Conservation (phyloP, 2,797 vertebrate species). For the Poecile montanus region DNA sequence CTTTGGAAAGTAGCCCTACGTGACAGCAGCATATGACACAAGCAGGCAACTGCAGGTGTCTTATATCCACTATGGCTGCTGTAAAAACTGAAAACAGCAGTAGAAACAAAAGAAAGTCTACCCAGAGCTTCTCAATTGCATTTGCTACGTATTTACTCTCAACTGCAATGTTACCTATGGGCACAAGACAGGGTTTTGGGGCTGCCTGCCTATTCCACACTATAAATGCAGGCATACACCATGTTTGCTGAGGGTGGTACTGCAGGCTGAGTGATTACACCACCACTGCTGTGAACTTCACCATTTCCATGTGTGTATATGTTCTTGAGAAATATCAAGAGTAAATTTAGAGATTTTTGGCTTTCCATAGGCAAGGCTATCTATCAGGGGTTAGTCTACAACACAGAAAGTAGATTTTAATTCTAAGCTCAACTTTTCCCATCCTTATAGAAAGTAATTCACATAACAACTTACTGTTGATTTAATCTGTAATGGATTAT, state of each 20-base stretch:
- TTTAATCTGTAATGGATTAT: conserved; percentile 81
- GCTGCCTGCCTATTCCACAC: neutral
- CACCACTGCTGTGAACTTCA: neutral
- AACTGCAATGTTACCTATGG: neutral
- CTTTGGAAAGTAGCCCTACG: neutral
- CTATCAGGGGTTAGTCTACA: neutral
- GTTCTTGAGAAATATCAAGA: neutral
- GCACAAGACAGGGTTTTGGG: neutral
- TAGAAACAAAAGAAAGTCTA: neutral
- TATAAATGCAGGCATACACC: accelerated
- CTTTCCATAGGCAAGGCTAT: neutral
- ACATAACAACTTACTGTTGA: conserved; percentile 82
- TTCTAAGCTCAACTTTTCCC: neutral
- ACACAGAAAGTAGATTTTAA: neutral
- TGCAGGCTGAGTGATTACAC: neutral
- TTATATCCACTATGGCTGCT: neutral
- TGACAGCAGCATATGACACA: neutral
- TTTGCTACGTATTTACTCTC: neutral
- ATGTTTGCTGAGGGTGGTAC: neutral
- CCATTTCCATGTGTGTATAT: accelerated
- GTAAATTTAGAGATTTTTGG: neutral
- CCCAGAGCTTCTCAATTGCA: neutral
- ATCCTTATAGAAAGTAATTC: neutral
- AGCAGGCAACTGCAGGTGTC: neutral
- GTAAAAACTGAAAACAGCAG: neutral